These are phyloP conservation scores for Muricea muricata DNA, from an alignment of 92 coral and sea anemone species.

Conservation along the genomic window DNA sequence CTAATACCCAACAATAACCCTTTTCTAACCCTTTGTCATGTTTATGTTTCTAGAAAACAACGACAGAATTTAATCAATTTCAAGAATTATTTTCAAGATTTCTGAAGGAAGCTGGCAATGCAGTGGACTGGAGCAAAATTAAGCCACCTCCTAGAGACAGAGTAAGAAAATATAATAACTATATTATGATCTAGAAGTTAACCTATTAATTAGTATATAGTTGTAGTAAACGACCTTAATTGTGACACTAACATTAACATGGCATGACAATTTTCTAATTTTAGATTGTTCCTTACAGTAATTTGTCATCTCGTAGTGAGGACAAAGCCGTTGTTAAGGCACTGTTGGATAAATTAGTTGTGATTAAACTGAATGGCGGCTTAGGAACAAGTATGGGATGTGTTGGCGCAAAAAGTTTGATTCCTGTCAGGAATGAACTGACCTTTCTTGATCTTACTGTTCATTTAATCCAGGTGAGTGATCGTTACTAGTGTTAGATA, in stretches of 20 bases:
- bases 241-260: no score
- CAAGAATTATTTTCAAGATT: slow-evolving; percentile 82
- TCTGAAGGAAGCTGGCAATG: slow-evolving; percentile 88
- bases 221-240: no score
- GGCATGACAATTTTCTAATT: no score
- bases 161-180: no score
- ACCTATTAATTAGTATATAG: no score
- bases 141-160: slow-evolving; percentile 94
- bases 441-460: slow-evolving; percentile 94
- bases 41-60: slow-evolving; percentile 66
- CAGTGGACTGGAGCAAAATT: slow-evolving; percentile 92
- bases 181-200: no score
- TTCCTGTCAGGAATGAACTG: slow-evolving; percentile 86
- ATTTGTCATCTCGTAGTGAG: slow-evolving; percentile 44
- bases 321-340: slow-evolving; percentile 59
- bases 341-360: slow-evolving; percentile 86
- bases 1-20: no score
- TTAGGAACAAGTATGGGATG: slow-evolving; percentile 98
- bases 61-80: slow-evolving; percentile 67
- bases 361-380: slow-evolving; percentile 95
- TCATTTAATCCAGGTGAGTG: slow-evolving; percentile 97
- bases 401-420: slow-evolving; percentile 90
- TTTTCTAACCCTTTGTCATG: no score
- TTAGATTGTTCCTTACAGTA: slow-evolving; percentile 73
- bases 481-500: no score